These are phyloP conservation scores for Belonocnema kinseyi DNA, from an alignment of 1,140 invertebrate species.

Conservation along the genomic window DNA sequence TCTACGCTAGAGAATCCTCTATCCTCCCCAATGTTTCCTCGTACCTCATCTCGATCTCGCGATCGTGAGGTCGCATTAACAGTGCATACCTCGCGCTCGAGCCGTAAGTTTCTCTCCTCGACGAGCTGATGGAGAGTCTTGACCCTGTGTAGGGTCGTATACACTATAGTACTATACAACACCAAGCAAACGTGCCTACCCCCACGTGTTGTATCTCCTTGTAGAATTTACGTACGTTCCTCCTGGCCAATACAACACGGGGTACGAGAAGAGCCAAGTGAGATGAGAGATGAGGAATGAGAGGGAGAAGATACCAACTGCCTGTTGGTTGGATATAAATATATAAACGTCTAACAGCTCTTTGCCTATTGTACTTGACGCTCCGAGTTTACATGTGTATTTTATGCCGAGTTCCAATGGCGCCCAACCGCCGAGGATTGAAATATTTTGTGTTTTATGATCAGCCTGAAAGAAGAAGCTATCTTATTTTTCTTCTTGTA, in stretches of 20 bases:
- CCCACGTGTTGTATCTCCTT: background rate
- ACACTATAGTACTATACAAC: background rate
- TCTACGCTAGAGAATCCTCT: constrained; percentile 15
- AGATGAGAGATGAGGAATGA: constrained; percentile 14
- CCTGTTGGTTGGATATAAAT: constrained; percentile 13
- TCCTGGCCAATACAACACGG: background rate
- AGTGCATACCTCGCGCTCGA: constrained; percentile 3
- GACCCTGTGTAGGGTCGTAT: background rate
- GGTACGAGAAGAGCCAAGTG: background rate
- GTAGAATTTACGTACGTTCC: constrained; percentile 8
- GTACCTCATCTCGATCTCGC: constrained; percentile 19
- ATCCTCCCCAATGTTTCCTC: background rate
- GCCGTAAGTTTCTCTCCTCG: background rate
- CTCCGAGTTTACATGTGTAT: background rate
- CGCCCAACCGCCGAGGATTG: background rate
- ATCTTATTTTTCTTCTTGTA: no score
- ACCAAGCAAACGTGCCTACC: constrained; percentile 18
- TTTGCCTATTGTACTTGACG: constrained; percentile 22
- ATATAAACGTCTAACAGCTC: constrained; percentile 19
- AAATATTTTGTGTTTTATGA: background rate
- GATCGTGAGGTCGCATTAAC: constrained; percentile 30
- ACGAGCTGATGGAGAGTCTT: background rate
- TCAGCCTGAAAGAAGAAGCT: background rate
- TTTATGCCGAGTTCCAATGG: background rate
- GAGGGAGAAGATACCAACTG: background rate